Evolutionary conservation across 2,113 vertebrate species (phyloP).

Genomic region (Charina bottae): DNA sequence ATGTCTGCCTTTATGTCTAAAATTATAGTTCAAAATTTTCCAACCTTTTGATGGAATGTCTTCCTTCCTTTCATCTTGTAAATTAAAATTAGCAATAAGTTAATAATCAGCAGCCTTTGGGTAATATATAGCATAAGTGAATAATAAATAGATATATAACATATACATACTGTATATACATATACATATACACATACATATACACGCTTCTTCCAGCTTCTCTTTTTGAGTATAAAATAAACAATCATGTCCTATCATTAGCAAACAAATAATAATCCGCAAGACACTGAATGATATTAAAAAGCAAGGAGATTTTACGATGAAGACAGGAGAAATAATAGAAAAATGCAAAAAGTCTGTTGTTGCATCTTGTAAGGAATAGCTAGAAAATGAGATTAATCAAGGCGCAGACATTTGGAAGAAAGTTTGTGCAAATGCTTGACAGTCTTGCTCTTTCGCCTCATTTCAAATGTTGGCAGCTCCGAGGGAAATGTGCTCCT

Average conservation of each 20-base stretch:
- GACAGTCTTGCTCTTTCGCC: conserved; percentile 99
- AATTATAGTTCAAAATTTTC: conserved; percentile 34
- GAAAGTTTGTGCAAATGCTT: conserved; percentile 99
- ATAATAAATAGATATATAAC: conserved; percentile 24
- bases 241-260: conserved; percentile 77
- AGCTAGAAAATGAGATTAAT: conserved; percentile 99
- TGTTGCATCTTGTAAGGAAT: conserved; percentile 98
- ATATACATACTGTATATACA: no score
- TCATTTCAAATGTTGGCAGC: conserved; percentile 99
- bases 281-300: conserved; percentile 77
- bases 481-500: conserved; percentile 99
- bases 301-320: conserved; percentile 83
- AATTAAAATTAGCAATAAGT: conserved; percentile 39
- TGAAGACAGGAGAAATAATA: conserved; percentile 99
- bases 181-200: fast-evolving
- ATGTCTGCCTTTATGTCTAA: conserved; percentile 38
- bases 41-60: conserved; percentile 42
- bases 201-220: conserved; percentile 22
- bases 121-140: conserved; percentile 19
- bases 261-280: conserved; percentile 83
- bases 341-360: conserved; percentile 95
- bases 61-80: neutral
- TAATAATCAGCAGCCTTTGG: conserved; percentile 51
- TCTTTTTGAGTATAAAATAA: conserved; percentile 71
- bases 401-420: conserved; percentile 98